These are phyloP conservation scores for Bathynomus jamesi DNA, from an alignment of 1,140 invertebrate genomes.

Conservation along the genomic window DNA sequence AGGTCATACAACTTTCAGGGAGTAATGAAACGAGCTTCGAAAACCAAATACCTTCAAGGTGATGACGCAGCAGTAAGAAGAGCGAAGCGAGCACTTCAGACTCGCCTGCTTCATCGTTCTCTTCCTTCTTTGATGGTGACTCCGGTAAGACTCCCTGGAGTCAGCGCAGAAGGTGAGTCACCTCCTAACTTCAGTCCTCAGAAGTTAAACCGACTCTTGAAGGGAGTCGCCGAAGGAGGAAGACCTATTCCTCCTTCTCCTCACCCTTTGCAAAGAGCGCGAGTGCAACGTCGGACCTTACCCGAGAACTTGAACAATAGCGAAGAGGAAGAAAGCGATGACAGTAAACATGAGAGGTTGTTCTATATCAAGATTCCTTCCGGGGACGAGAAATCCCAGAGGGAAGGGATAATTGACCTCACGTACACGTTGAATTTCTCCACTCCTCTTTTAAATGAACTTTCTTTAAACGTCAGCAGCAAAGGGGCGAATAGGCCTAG, in stretches of 20 bases:
- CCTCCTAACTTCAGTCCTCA: background rate
- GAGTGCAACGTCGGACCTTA: conserved; percentile 17
- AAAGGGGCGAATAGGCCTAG: background rate
- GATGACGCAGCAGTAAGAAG: conserved; percentile 25
- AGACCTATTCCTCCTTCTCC: conserved; percentile 18
- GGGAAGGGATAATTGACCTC: conserved; percentile 24
- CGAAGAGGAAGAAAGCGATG: background rate
- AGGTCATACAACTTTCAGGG: too few relatives aligned
- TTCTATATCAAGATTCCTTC: background rate
- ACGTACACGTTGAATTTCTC: conserved; percentile 26
- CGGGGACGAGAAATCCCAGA: conserved; percentile 4
- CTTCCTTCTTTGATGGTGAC: conserved; percentile 17
- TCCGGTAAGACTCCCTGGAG: conserved; percentile 17
- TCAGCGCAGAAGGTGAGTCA: conserved; percentile 22
- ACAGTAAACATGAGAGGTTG: background rate
- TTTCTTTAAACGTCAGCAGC: background rate
- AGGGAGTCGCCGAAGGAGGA: background rate
- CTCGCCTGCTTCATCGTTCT: conserved; percentile 21
- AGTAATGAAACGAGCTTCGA: background rate
- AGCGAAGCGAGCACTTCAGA: conserved; percentile 15
- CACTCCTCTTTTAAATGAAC: conserved; percentile 19
- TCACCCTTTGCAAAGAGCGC: conserved; percentile 20
- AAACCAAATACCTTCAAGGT: conserved; percentile 21
- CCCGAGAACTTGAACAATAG: conserved; percentile 4
- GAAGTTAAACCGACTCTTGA: background rate